These are phyloP conservation scores for Pogonognathellus flavescens DNA, from an alignment of 1,140 invertebrate species.

Conservation along the genomic window DNA sequence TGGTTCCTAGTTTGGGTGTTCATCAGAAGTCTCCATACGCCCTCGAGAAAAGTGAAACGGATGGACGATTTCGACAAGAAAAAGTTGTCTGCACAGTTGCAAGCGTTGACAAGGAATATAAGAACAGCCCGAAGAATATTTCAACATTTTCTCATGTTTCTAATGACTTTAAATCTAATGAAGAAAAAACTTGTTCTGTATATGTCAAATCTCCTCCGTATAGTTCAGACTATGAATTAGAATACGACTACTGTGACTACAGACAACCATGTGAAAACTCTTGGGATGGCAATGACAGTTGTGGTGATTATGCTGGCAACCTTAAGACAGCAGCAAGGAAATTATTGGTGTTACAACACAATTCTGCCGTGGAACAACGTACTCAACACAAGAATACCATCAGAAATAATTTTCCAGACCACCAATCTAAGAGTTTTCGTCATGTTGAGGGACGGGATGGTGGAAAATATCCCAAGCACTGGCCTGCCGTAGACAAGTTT, in stretches of 20 bases:
- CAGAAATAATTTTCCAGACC: constrained; percentile 13
- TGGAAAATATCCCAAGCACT: constrained; percentile 31
- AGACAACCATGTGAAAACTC: constrained; percentile 44
- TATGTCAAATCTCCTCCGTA: constrained; percentile 20
- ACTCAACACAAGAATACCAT: not conserved
- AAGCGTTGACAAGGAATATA: not conserved
- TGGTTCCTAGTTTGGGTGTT: constrained; percentile 27
- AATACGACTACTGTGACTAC: constrained; percentile 29
- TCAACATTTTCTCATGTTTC: constrained; percentile 40
- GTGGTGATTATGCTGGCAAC: constrained; percentile 39
- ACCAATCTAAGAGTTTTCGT: constrained; percentile 31
- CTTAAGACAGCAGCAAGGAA: constrained; percentile 36
- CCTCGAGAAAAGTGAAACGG: constrained; percentile 43
- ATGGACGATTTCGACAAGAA: constrained; percentile 46
- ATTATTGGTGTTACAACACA: constrained; percentile 29
- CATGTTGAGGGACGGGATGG: constrained; percentile 17
- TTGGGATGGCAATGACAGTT: constrained; percentile 44
- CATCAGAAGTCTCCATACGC: not conserved
- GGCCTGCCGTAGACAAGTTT: constrained; percentile 36
- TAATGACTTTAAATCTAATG: constrained; percentile 21
- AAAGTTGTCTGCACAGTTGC: not conserved
- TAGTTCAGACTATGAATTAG: not conserved
- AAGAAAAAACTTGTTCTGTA: constrained; percentile 28
- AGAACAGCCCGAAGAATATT: constrained; percentile 20
- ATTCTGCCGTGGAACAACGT: constrained; percentile 12